Conservation (phyloP, 2,888 invertebrate genomes). For the Norana najaformis region DNA sequence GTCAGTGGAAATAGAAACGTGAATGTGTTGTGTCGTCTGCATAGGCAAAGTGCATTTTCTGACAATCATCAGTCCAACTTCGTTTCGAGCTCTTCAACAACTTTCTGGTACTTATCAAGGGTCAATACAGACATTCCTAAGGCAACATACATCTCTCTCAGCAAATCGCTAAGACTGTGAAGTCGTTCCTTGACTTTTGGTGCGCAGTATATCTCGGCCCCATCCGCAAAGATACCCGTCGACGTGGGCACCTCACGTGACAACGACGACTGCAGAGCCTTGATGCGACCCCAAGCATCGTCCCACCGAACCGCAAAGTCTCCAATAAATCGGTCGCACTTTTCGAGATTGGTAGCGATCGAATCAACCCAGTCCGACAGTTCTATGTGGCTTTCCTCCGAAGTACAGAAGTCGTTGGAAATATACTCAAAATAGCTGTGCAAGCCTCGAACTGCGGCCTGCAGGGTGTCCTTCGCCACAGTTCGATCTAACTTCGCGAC, state of each 20-base stretch:
- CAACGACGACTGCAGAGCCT: slow-evolving; percentile 43
- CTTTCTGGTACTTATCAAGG: slow-evolving; percentile 38
- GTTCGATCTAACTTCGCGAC: slow-evolving; percentile 43
- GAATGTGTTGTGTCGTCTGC: neutral
- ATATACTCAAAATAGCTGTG: slow-evolving; percentile 37
- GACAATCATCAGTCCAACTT: slow-evolving; percentile 30
- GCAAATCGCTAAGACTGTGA: slow-evolving; percentile 33
- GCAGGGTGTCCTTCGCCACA: slow-evolving; percentile 32
- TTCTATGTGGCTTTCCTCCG: slow-evolving; percentile 37
- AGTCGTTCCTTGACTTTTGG: slow-evolving; percentile 36
- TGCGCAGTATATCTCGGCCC: slow-evolving; percentile 38
- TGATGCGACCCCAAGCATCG: slow-evolving; percentile 45
- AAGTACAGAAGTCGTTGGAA: slow-evolving; percentile 26
- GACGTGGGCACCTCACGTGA: slow-evolving; percentile 41
- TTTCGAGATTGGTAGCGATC: slow-evolving; percentile 41
- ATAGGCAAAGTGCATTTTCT: neutral
- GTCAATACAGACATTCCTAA: slow-evolving; percentile 38
- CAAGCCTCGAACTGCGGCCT: slow-evolving; percentile 32
- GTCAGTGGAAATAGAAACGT: neutral
- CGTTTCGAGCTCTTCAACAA: slow-evolving; percentile 40
- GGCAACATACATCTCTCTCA: slow-evolving; percentile 40
- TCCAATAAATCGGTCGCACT: slow-evolving; percentile 37
- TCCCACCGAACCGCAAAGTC: slow-evolving; percentile 47
- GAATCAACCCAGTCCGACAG: slow-evolving; percentile 38
- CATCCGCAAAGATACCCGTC: slow-evolving; percentile 39